Percentiles rank a stretch among this genome's conserved stretches.
Evolutionary conservation across 2,113 vertebrate species (phyloP).

Genomic region (Anguilla rostrata): DNA sequence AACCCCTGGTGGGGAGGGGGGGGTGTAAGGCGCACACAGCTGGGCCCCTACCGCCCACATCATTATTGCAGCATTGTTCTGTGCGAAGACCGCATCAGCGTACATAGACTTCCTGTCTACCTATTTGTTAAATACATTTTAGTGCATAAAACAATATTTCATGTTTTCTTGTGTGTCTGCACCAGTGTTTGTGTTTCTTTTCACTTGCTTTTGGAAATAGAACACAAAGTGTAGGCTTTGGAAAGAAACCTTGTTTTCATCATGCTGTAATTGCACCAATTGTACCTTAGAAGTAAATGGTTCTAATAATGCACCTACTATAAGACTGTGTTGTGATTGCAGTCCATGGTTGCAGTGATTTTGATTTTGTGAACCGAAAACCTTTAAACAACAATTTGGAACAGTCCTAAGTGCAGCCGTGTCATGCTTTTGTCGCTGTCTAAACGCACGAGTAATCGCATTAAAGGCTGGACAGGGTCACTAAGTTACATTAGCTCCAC

Average conservation of each 20-base stretch:
- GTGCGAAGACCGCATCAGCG: background rate
- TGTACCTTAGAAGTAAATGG: background rate
- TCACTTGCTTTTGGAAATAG: background rate
- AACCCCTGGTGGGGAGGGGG: background rate
- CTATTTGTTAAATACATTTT: background rate
- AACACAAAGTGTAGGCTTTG: background rate
- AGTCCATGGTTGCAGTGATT: background rate
- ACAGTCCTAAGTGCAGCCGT: background rate
- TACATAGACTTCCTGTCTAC: background rate
- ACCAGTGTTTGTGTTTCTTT: background rate
- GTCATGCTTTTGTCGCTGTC: background rate
- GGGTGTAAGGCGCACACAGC: background rate
- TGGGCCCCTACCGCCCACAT: background rate
- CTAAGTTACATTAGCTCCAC: background rate
- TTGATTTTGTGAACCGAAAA: background rate
- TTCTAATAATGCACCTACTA: background rate
- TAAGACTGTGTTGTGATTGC: background rate
- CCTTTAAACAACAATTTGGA: background rate
- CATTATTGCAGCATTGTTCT: background rate
- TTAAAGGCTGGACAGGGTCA: background rate
- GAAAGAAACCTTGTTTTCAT: background rate
- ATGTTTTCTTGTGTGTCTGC: background rate
- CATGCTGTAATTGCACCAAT: background rate
- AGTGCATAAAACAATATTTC: background rate
- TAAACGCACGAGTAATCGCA: background rate